Percentiles rank a stretch among this genome's conserved stretches.
These are phyloP conservation scores for Heliocidaris erythrogramma DNA, from an alignment of 35 echinoderm and acorn worm genomes.

Conservation along the genomic window DNA sequence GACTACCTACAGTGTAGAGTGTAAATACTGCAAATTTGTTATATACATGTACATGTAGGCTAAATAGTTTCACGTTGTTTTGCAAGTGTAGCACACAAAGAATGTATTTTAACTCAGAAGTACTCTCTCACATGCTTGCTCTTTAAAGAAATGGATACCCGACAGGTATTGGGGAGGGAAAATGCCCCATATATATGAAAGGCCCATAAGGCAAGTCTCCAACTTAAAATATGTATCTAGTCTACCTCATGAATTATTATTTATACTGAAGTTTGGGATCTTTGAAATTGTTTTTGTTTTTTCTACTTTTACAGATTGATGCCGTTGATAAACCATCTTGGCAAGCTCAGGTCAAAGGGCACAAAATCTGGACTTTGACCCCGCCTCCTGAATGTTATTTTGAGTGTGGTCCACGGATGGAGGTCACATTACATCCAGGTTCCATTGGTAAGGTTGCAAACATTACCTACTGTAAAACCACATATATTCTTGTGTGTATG, in stretches of 20 bases:
- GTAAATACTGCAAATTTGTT: neutral
- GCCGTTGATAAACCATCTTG: conserved; percentile 83
- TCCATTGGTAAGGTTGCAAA: conserved; percentile 85
- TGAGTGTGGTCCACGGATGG: conserved; percentile 62
- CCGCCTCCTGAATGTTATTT: conserved; percentile 95
- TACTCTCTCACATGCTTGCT: too few relatives aligned
- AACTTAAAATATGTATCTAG: too few relatives aligned
- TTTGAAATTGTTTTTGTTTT: neutral
- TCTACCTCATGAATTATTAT: too few relatives aligned
- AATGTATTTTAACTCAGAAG: neutral
- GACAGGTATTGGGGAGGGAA: too few relatives aligned
- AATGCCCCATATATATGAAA: too few relatives aligned
- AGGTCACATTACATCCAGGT: conserved; percentile 82
- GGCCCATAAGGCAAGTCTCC: too few relatives aligned
- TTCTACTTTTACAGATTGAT: conserved; percentile 74
- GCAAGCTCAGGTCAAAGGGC: conserved; percentile 97
- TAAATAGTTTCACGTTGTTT: neutral
- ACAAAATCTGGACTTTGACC: conserved; percentile 83
- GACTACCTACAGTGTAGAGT: neutral
- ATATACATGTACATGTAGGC: neutral
- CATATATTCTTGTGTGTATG: too few relatives aligned
- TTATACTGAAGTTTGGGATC: too few relatives aligned
- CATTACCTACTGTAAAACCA: too few relatives aligned
- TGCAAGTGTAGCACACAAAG: neutral
- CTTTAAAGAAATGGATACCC: too few relatives aligned